phyloP scores from a whole-genome alignment of 2,113 vertebrate species.

The Murina feae region DNA sequence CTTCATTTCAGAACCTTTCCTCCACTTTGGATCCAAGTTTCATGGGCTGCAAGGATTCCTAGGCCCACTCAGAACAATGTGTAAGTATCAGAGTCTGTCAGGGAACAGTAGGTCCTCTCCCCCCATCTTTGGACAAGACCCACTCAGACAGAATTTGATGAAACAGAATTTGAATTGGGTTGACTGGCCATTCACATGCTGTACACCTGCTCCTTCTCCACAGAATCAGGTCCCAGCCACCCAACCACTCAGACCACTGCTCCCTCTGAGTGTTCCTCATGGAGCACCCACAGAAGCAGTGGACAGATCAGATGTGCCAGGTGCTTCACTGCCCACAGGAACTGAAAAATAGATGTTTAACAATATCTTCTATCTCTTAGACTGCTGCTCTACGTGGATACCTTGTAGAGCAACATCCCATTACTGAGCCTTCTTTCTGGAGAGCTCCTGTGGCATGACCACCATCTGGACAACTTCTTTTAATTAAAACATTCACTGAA shows the following conservation, averaged over 20 bases:
- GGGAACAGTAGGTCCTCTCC: background rate
- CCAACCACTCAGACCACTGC: background rate
- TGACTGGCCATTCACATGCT: background rate
- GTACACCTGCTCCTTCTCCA: background rate
- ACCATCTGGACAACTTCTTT: background rate
- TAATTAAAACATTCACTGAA: background rate
- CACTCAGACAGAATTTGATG: background rate
- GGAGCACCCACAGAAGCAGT: background rate
- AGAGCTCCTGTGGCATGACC: background rate
- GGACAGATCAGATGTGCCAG: accelerated
- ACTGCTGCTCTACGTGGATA: background rate
- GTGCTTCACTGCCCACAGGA: background rate
- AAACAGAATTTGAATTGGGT: background rate
- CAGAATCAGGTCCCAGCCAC: background rate
- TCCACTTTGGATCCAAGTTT: background rate
- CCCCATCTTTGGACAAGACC: background rate
- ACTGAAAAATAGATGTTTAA: background rate
- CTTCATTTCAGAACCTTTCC: background rate
- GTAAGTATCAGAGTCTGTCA: background rate
- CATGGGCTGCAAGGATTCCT: background rate
- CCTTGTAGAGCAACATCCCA: background rate
- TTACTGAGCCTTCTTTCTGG: background rate
- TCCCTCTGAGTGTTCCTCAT: background rate
- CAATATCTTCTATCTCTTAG: background rate
- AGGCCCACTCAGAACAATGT: background rate